Evolutionary conservation across 2,888 invertebrate species (phyloP).

Genomic region (Tenodera sinensis): DNA sequence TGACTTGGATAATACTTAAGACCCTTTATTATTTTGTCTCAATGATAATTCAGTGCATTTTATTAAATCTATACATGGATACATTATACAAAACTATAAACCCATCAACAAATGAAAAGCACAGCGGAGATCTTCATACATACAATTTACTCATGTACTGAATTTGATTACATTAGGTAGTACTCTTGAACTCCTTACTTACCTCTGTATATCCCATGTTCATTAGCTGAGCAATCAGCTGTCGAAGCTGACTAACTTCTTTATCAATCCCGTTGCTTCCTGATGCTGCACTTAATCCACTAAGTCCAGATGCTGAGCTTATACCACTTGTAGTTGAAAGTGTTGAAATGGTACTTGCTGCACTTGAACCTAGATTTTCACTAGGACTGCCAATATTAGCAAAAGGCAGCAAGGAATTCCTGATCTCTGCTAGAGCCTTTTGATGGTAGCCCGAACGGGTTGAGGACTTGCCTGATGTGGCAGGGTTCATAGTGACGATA

Average conservation of each 20-base stretch:
- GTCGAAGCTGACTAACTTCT: conserved; percentile 60
- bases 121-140: too few relatives aligned
- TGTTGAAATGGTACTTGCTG: conserved; percentile 69
- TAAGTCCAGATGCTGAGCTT: conserved; percentile 56
- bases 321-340: conserved; percentile 60
- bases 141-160: too few relatives aligned
- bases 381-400: conserved; percentile 56
- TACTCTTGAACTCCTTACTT: conserved; percentile 33
- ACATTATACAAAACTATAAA: too few relatives aligned
- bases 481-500: conserved; percentile 52
- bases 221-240: conserved; percentile 62
- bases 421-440: conserved; percentile 82
- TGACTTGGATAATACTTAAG: too few relatives aligned
- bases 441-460: conserved; percentile 74
- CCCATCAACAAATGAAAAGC: too few relatives aligned
- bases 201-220: conserved; percentile 76
- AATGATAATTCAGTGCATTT: too few relatives aligned
- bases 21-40: too few relatives aligned
- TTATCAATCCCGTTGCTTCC: conserved; percentile 59
- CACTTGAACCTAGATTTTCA: conserved; percentile 67
- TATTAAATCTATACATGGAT: too few relatives aligned
- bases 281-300: conserved; percentile 57
- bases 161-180: too few relatives aligned
- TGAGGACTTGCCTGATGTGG: conserved; percentile 55
- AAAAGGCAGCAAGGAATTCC: conserved; percentile 77